Conservation (phyloP, 2,888 invertebrate genomes). For the Pandemis cinnamomeana region DNA sequence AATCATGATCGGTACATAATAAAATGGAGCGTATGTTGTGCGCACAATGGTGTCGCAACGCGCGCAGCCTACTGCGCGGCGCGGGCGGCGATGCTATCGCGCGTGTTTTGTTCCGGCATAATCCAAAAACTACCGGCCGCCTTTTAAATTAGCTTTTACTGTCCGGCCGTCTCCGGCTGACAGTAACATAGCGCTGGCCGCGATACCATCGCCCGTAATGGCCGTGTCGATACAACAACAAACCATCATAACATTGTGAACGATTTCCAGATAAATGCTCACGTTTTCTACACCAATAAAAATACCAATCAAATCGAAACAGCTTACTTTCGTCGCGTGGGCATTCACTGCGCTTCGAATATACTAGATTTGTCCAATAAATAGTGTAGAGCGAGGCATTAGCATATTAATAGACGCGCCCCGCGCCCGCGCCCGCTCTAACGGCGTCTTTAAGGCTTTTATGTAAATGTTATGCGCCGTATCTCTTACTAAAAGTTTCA, state of each 20-base stretch:
- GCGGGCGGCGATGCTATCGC: slow-evolving; percentile 35
- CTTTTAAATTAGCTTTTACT: slow-evolving; percentile 43
- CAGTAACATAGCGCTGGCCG: slow-evolving; percentile 38
- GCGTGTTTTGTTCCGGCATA: slow-evolving; percentile 40
- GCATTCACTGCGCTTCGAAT: slow-evolving; percentile 45
- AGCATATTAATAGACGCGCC: slow-evolving; percentile 50
- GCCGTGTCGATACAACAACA: slow-evolving; percentile 41
- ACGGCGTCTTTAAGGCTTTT: slow-evolving; percentile 45
- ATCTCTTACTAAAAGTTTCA: slow-evolving; percentile 55
- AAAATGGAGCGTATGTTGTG: slow-evolving; percentile 33
- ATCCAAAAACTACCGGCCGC: slow-evolving; percentile 42
- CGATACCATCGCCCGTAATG: slow-evolving; percentile 41
- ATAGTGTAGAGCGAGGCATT: slow-evolving; percentile 47
- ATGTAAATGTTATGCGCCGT: slow-evolving; percentile 54
- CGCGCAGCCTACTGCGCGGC: slow-evolving; percentile 7
- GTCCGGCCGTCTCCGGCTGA: slow-evolving; percentile 35
- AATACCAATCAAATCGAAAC: slow-evolving; percentile 46
- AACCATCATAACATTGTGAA: slow-evolving; percentile 41
- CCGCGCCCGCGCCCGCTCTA: slow-evolving; percentile 23
- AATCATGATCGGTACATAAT: slow-evolving; percentile 28
- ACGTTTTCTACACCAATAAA: slow-evolving; percentile 43
- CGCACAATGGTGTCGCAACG: slow-evolving; percentile 35
- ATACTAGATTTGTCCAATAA: slow-evolving; percentile 49
- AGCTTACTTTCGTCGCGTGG: slow-evolving; percentile 47
- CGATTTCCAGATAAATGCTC: slow-evolving; percentile 41